Conservation (phyloP, 2,888 invertebrate species). For the Pardosa pseudoannulata region DNA sequence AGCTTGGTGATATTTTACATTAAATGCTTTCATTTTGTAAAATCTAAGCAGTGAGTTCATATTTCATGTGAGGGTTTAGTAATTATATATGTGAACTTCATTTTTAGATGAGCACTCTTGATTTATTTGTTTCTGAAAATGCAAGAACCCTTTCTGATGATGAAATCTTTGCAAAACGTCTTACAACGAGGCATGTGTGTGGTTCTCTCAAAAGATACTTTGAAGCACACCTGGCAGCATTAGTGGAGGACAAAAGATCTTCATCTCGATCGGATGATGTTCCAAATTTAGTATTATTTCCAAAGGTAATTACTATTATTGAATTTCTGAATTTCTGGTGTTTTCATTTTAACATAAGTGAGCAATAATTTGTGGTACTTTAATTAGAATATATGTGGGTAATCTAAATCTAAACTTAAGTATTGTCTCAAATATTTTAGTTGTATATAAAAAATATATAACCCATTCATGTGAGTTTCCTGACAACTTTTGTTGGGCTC, state of each 20-base stretch:
- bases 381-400: too few relatives aligned
- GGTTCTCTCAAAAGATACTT: conserved; percentile 92
- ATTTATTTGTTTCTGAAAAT: conserved; percentile 81
- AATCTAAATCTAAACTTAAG: too few relatives aligned
- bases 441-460: too few relatives aligned
- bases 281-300: background rate
- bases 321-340: too few relatives aligned
- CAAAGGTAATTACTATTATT: background rate
- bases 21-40: background rate
- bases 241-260: conserved; percentile 83
- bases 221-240: conserved; percentile 90
- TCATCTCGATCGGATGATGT: conserved; percentile 74
- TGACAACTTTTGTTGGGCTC: too few relatives aligned
- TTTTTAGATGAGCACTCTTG: conserved; percentile 87
- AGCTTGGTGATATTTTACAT: too few relatives aligned
- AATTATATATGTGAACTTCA: too few relatives aligned
- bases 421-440: too few relatives aligned
- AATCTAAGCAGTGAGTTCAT: background rate
- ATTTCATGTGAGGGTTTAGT: too few relatives aligned
- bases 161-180: conserved; percentile 91
- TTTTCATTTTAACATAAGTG: too few relatives aligned
- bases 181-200: conserved; percentile 93
- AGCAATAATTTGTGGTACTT: too few relatives aligned
- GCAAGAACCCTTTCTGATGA: conserved; percentile 84
- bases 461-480: too few relatives aligned